A percentile compares a stretch with the other conserved stretches of the same genome.
phyloP scores from a whole-genome alignment of 2,113 vertebrate species.

The Perca schrenkii region DNA sequence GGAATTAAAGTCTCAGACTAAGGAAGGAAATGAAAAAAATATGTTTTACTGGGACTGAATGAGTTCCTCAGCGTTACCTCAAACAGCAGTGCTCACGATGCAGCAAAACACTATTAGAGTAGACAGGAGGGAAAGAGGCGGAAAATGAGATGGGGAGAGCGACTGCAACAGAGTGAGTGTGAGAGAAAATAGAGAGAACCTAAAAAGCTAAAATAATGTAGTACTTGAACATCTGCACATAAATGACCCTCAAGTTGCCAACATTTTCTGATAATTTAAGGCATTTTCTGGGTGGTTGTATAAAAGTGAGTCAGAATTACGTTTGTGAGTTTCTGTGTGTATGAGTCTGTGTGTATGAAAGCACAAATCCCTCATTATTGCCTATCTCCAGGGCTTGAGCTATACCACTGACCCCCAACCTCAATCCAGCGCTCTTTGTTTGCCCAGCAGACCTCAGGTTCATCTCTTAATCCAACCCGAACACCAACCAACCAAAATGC shows the following conservation, averaged over 20 bases:
- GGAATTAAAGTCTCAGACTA: conserved; percentile 20
- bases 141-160: neutral
- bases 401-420: conserved; percentile 34
- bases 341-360: neutral
- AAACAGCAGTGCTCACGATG: neutral
- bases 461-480: conserved; percentile 58
- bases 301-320: conserved; percentile 4
- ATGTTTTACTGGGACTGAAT: conserved; percentile 28
- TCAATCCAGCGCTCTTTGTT: conserved; percentile 40
- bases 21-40: conserved; percentile 4
- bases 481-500: conserved; percentile 36
- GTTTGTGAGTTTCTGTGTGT: conserved; percentile 16
- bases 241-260: conserved; percentile 44
- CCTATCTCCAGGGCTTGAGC: conserved; percentile 33
- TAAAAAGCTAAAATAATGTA: conserved; percentile 22
- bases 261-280: conserved; percentile 43
- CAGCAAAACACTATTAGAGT: conserved; percentile 16
- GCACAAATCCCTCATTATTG: conserved; percentile 42
- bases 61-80: conserved; percentile 24
- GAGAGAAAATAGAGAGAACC: neutral
- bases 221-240: conserved; percentile 40
- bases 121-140: conserved; percentile 9
- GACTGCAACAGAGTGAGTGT: neutral
- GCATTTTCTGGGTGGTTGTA: conserved; percentile 13
- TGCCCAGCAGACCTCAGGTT: conserved; percentile 46